Evolutionary conservation across 1,140 invertebrate genomes (phyloP).

Genomic region (Diploscapter pachys): DNA sequence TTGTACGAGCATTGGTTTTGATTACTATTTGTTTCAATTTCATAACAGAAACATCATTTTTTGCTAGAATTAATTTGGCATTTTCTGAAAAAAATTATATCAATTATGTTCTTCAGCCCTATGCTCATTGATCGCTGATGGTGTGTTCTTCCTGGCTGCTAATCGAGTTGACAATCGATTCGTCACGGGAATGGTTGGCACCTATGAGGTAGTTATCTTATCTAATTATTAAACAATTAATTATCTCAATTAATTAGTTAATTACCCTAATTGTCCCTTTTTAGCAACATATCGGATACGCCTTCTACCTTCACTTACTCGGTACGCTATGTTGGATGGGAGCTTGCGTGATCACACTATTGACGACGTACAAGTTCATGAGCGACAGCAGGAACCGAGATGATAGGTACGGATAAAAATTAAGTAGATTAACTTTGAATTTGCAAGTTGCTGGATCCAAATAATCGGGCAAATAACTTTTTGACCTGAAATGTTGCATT

Average conservation of each 20-base stretch:
- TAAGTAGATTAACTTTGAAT: neutral
- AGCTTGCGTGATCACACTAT: constrained; percentile 50
- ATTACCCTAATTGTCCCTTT: neutral
- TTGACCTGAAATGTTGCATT: neutral
- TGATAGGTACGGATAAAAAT: constrained; percentile 24
- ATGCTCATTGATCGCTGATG: constrained; percentile 54
- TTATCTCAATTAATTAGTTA: neutral
- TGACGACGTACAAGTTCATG: constrained; percentile 58
- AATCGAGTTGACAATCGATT: constrained; percentile 57
- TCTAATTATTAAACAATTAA: neutral
- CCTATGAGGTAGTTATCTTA: constrained; percentile 32
- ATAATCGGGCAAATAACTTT: constrained; percentile 2
- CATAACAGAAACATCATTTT: neutral
- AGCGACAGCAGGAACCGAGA: constrained; percentile 14
- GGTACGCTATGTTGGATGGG: constrained; percentile 51
- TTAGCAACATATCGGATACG: constrained; percentile 54
- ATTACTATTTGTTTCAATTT: neutral
- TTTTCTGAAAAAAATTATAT: neutral
- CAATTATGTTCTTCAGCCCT: constrained; percentile 42
- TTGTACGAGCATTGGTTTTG: too few relatives aligned
- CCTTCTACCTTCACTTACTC: constrained; percentile 56
- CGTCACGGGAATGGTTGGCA: constrained; percentile 55
- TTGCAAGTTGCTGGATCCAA: constrained; percentile 8
- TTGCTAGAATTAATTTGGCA: too few relatives aligned
- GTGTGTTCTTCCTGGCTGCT: constrained; percentile 57